A percentile compares a stretch with the other conserved stretches of the same genome.
phyloP scores from a whole-genome alignment of 2,797 vertebrate genomes.

The Halcyon smyrnensis region DNA sequence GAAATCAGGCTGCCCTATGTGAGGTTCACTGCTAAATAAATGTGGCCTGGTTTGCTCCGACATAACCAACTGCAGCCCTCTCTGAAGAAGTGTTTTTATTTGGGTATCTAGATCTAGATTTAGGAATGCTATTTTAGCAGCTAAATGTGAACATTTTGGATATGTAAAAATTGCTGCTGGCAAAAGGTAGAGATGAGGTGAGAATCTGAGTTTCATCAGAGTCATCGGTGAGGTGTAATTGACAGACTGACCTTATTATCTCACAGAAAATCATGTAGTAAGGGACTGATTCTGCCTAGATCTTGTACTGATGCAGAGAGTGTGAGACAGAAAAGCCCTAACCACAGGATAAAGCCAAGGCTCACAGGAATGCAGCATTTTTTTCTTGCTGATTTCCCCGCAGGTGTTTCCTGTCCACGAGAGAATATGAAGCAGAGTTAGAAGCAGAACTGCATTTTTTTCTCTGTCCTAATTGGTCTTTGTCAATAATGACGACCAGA shows the following conservation, averaged over 20 bases:
- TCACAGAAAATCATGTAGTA: neutral
- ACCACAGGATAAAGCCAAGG: neutral
- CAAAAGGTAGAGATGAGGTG: neutral
- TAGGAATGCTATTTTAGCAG: neutral
- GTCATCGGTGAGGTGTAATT: neutral
- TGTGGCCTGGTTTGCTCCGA: neutral
- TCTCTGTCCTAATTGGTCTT: neutral
- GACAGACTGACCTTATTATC: neutral
- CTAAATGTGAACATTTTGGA: neutral
- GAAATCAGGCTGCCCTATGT: neutral
- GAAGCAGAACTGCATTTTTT: neutral
- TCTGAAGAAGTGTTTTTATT: neutral
- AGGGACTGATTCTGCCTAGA: neutral
- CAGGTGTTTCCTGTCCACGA: rapidly evolving
- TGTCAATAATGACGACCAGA: neutral
- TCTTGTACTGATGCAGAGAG: neutral
- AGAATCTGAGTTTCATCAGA: neutral
- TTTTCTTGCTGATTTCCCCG: neutral
- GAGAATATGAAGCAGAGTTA: neutral
- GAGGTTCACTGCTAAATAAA: neutral
- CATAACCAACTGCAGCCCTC: neutral
- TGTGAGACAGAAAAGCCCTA: neutral
- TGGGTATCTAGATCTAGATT: neutral
- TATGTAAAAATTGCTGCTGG: neutral
- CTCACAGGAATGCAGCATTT: neutral